Evolutionary conservation across 1,140 invertebrate species (phyloP), one percentile per base, ranked within the genome.

Genomic region (Drosophila aff.): DNA sequence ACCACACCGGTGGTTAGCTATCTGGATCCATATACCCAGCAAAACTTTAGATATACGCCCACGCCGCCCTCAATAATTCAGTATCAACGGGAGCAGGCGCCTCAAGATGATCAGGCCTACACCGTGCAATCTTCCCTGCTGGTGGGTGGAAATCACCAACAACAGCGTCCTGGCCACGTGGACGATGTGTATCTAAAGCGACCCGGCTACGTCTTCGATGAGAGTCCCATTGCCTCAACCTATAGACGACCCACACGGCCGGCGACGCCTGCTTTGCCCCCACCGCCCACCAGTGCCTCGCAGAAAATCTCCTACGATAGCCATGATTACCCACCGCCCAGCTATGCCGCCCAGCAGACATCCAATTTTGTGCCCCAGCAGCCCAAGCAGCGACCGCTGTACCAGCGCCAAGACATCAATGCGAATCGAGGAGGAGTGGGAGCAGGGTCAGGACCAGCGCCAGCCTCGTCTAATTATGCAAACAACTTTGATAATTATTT

Each of bases 401-500:
- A 85, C 74, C 79, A 81, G 33, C 87, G 84, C 63, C 84, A 87
- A 84, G 84, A 87, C 77, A 72, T 75, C 77, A 72, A 67, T 71
- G 84, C 52, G 36, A 73, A 90, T 53, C 73, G 87, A 47, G 81
- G 75, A 41, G 69, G 53, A 23, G n/a, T 41, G 50, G 49, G 63
- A 21, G 52, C 38, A 28, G 73, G 61, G 21, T 13, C 33, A 36
- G 33, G 33, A 36, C 46, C 81, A 75, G 49, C 53, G 16, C 36
- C 61, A 31, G 43, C 59, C n/a, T 62, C 83, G 76, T 89, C 91
- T 91, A 92, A 91, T 91, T 92, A 92, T 92, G 91, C 87, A 91
- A 92, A 92, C 91, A 92, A 81, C 87, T 92, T 92, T 86, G 87
- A 86, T 86, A 92, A 92, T 92, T 92, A 92, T 92, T 92, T 90